phyloP scores from a whole-genome alignment of 1,140 invertebrate genomes.

The Bombus turneri region DNA sequence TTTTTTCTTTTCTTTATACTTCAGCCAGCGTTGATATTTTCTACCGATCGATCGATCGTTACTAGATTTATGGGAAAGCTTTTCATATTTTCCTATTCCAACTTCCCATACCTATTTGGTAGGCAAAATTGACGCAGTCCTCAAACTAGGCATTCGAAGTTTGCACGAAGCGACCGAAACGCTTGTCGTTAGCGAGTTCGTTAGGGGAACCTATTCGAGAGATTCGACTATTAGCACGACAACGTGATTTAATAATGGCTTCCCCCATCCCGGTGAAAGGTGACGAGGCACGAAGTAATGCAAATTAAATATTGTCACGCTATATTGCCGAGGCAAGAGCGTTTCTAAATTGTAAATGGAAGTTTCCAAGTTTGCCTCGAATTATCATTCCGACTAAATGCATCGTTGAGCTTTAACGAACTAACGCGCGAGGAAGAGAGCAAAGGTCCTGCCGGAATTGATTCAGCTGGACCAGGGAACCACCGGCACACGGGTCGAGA shows the following conservation, averaged over 20 bases:
- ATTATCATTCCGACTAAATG: constrained; percentile 42
- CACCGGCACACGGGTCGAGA: too few species aligned
- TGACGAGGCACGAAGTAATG: constrained; percentile 12
- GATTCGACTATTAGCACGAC: constrained; percentile 12
- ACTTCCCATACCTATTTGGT: background rate
- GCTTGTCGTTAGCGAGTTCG: constrained; percentile 3
- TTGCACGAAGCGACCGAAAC: constrained; percentile 1
- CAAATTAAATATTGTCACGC: constrained; percentile 22
- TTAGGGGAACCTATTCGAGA: background rate
- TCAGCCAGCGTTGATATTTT: background rate
- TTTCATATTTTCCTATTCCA: background rate
- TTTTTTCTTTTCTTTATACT: background rate
- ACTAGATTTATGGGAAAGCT: background rate
- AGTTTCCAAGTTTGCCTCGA: constrained; percentile 8
- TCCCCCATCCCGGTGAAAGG: background rate
- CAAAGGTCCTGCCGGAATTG: constrained; percentile 55
- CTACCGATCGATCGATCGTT: background rate
- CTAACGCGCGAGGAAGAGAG: constrained; percentile 39
- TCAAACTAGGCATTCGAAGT: background rate
- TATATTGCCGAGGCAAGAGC: background rate
- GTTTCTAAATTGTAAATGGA: background rate
- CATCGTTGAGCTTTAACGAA: constrained; percentile 54
- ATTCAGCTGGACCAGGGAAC: constrained; percentile 47
- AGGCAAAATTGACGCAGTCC: background rate
- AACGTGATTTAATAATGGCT: constrained; percentile 16